Evolutionary conservation across 2,797 vertebrate species (phyloP).

Genomic region (Clamator glandarius): DNA sequence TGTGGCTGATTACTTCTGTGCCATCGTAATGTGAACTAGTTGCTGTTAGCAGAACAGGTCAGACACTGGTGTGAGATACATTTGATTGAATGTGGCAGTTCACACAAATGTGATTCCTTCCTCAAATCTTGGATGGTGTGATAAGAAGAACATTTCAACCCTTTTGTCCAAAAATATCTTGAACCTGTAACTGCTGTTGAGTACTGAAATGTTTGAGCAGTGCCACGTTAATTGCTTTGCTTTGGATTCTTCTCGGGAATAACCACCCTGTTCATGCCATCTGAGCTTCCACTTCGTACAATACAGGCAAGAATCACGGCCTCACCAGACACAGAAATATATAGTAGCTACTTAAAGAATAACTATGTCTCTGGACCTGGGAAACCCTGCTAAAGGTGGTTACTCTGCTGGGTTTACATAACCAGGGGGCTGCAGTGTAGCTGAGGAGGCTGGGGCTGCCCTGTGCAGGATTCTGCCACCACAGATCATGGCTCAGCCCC

Average conservation of each 20-base stretch:
- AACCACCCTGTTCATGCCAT: fast-evolving
- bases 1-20: not conserved
- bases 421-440: not conserved
- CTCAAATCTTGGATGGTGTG: not conserved
- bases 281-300: not conserved
- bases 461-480: too few relatives aligned
- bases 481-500: not conserved
- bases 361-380: not conserved
- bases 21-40: fast-evolving
- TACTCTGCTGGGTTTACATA: not conserved
- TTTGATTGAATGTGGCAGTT: not conserved
- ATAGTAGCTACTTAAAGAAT: fast-evolving
- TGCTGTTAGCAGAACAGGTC: not conserved
- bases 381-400: not conserved
- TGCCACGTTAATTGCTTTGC: not conserved
- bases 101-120: not conserved
- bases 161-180: not conserved
- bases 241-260: not conserved
- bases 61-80: not conserved
- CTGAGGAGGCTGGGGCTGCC: not conserved
- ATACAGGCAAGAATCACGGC: not conserved
- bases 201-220: not conserved
- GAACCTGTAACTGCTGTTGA: not conserved
- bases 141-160: not conserved
- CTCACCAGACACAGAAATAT: not conserved